Evolutionary conservation across 1,140 invertebrate species (phyloP).

Genomic region (Eriosoma lanigerum): DNA sequence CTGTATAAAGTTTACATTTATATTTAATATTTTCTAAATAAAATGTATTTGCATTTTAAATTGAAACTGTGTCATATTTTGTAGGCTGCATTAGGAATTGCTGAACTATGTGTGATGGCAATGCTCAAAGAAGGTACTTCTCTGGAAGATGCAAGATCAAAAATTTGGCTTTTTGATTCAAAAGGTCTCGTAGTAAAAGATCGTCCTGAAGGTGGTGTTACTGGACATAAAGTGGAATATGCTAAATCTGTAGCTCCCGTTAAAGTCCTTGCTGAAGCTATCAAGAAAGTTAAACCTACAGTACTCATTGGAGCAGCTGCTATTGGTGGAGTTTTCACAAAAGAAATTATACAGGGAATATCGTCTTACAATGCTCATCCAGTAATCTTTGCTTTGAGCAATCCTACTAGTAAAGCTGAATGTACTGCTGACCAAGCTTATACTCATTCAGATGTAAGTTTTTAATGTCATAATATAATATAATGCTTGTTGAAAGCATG

Average conservation of each 20-base stretch:
- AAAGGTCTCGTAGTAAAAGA: slow-evolving; percentile 78
- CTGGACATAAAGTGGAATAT: slow-evolving; percentile 75
- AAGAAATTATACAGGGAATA: slow-evolving; percentile 81
- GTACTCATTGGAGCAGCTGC: slow-evolving; percentile 86
- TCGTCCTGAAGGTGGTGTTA: slow-evolving; percentile 72
- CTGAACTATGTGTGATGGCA: slow-evolving; percentile 80
- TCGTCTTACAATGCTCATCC: slow-evolving; percentile 73
- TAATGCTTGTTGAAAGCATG: not conserved
- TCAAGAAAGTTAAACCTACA: slow-evolving; percentile 76
- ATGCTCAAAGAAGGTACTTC: slow-evolving; percentile 79
- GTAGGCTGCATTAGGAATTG: slow-evolving; percentile 83
- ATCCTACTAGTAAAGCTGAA: slow-evolving; percentile 94
- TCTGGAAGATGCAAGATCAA: slow-evolving; percentile 69
- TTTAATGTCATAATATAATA: too few species aligned
- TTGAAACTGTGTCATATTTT: not conserved
- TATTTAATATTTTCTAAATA: too few species aligned
- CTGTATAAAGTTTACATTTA: too few species aligned
- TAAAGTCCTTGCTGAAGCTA: slow-evolving; percentile 72
- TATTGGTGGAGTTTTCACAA: slow-evolving; percentile 80
- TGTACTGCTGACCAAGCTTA: slow-evolving; percentile 96
- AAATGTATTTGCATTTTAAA: not conserved
- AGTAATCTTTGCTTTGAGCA: slow-evolving; percentile 93
- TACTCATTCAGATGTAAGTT: slow-evolving; percentile 72
- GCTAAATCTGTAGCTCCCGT: slow-evolving; percentile 72
- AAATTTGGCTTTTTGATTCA: slow-evolving; percentile 74